Base-by-base conservation (phyloP, 2,888 invertebrate genomes). In the Boloria euphrosyne region DNA sequence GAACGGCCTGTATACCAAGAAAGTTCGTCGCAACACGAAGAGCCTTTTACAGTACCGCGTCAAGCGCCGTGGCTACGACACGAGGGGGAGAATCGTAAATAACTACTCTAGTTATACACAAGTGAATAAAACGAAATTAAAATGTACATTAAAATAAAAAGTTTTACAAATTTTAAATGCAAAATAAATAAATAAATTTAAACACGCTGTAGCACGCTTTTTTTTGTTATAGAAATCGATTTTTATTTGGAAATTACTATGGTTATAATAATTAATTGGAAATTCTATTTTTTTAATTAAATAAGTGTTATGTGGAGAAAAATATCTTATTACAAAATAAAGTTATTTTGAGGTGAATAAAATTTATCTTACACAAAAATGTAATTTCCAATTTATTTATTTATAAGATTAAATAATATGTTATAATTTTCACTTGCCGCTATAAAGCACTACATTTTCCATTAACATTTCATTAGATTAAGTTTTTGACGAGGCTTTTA, bases 1-100 rank as follows among this genome's bases (percentile, higher is more conserved):
- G 57, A 77, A 13, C 74, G 75, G 38, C 75, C 78, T 78, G 78
- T 84, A 76, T 76, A 76, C 67, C 22, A 66, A 70, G 79, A 81
- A 82, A 79, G 67, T 69, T 71, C 73, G 78, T 78, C 76, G 75
- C 70, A 76, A 75, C 73, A 66, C 66, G 69, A 76, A 70, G 22
- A 22, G 76, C 78, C 74, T 76, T 76, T 71, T 55, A 76, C 77
- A 83, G 83, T 83, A 74, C 79, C 84, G 84, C 82, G 84, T 67
- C 75, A 73, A 71, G 68, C 77, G 60, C 68, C 79, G 76, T 70
- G 69, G 76, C 68, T 27, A 65, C 65, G 71, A 78, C 79, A 78
- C 73, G 72, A 72, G 67, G 67, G 66, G 67, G 52, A 72, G 61
- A 67, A 75, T 69, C 69, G 62, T 65, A 78, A 79, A 74, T 78